A percentile compares a stretch with the other conserved stretches of the same genome.
These are phyloP conservation scores for Platerodrilus igneus DNA, from an alignment of 2,888 invertebrate genomes.

Conservation along the genomic window DNA sequence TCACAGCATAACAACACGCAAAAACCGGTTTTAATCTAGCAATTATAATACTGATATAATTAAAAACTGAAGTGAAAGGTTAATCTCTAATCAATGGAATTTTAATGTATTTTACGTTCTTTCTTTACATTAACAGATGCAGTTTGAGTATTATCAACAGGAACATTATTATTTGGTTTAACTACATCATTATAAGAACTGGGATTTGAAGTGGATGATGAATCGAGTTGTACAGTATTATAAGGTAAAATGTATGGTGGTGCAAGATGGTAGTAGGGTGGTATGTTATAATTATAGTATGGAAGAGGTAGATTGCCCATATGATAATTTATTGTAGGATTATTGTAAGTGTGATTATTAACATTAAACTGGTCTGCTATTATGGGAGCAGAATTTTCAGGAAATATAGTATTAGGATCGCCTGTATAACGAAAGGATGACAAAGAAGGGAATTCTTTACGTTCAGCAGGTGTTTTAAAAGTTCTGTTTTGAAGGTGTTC, in stretches of 20 bases:
- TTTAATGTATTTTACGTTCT: too few relatives aligned
- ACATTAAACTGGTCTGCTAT: constrained; percentile 38
- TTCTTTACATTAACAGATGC: too few relatives aligned
- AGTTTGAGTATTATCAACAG: too few relatives aligned
- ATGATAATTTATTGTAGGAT: constrained; percentile 42
- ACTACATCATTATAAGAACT: too few relatives aligned
- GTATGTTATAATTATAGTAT: constrained; percentile 29
- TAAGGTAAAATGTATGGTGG: constrained; percentile 30
- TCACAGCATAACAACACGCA: too few relatives aligned
- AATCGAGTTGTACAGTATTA: constrained; percentile 28
- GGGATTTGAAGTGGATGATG: too few relatives aligned
- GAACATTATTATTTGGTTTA: too few relatives aligned
- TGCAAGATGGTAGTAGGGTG: constrained; percentile 30
- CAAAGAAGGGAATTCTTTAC: constrained; percentile 42
- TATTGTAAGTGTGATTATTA: constrained; percentile 40
- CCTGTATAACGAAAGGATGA: constrained; percentile 26
- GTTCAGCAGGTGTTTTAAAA: constrained; percentile 44
- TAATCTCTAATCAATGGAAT: too few relatives aligned
- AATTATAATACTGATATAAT: too few relatives aligned
- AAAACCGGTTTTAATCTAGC: too few relatives aligned
- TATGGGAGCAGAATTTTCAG: too few relatives aligned
- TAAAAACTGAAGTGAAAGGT: too few relatives aligned
- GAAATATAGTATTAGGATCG: constrained; percentile 29
- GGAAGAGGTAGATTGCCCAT: constrained; percentile 35
- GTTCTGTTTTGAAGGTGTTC: constrained; percentile 23